Base-by-base conservation (phyloP, 37 sponge, comb jelly and placozoan genomes). In the Agelas oroides region DNA sequence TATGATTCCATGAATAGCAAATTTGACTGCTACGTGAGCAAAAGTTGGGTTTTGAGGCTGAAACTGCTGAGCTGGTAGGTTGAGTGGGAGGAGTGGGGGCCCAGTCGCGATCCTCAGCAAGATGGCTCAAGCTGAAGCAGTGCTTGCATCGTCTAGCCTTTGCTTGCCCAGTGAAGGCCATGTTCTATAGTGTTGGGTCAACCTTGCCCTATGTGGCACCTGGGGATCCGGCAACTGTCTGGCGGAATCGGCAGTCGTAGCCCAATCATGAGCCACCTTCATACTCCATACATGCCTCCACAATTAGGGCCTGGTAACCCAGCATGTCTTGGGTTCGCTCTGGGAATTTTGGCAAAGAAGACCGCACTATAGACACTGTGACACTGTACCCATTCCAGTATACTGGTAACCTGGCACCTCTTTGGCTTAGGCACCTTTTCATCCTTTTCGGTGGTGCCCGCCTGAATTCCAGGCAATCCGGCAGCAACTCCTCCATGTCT, bases 91-190 rank as follows among this genome's bases (percentile, higher is more conserved):
- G 46, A 8, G 53, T 46, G 46, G 46, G 46, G 3, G 46, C 46
- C 46, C 46, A 46, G 46, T 46, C 46, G 46, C 46, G 8, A 8
- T 46, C 46, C 46, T 46, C 46, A 46, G 46, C 8, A 19, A 8
- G 27, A 57, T 75, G 77, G 28, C 61, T 57, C 28, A 76, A 31
- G 77, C 77, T 76, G 32, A 76, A 76, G 60, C 77, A 76, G 35
- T 59, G 37, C 77, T 76, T 76, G 77, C 77, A 76, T 13, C 77
- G 59, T 16, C 34, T 15, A 2, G 59, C 27, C 12, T 27, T 76
- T 24, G 77, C 61, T 31, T 76, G 77, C 30, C 77, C 77, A 20
- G 56, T 53, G 61, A 76, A 76, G 24, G 77, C 60, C 77, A 76
- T 32, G 54, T 73, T 73, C 74, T 54, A 73, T 5, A 58, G 35